Evolutionary conservation across 1,140 invertebrate species (phyloP).

Genomic region (Homalodisca vitripennis): DNA sequence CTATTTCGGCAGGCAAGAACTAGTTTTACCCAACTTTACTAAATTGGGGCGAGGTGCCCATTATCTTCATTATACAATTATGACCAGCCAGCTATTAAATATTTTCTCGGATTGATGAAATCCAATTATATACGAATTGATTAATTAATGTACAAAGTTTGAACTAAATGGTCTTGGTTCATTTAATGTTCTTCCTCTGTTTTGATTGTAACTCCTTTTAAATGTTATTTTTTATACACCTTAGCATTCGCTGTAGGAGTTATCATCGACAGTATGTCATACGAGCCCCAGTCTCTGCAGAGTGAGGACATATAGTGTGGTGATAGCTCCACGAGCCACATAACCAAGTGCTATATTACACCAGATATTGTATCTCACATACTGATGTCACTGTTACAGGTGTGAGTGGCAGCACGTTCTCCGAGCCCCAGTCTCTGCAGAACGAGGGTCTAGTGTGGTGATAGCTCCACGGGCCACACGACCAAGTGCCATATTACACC

Average conservation of each 20-base stretch:
- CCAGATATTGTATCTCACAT: conserved; percentile 1
- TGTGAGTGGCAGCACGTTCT: conserved; percentile 57
- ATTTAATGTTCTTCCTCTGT: too few species aligned
- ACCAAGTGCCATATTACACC: conserved; percentile 26
- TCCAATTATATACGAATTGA: too few species aligned
- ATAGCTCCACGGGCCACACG: conserved; percentile 22
- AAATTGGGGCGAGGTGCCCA: too few species aligned
- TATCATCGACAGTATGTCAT: conserved; percentile 57
- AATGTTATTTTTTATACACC: too few species aligned
- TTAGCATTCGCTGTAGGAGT: conserved; percentile 45
- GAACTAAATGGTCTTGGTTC: too few species aligned
- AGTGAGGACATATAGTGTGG: conserved; percentile 73
- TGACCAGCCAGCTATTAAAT: too few species aligned
- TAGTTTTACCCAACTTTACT: too few species aligned
- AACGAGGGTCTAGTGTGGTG: conserved; percentile 72
- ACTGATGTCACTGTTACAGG: conserved; percentile 42
- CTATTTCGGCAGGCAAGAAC: too few species aligned
- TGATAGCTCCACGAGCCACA: conserved; percentile 42
- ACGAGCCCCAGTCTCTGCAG: conserved; percentile 68
- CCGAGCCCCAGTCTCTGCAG: conserved; percentile 68
- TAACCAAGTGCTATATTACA: conserved; percentile 23
- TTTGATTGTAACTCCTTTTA: too few species aligned
- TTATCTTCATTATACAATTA: too few species aligned
- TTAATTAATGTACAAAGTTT: too few species aligned
- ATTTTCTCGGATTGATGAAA: too few species aligned